Evolutionary conservation across 2,797 vertebrate species (phyloP).

Genomic region (Rhinatrema bivittatum): DNA sequence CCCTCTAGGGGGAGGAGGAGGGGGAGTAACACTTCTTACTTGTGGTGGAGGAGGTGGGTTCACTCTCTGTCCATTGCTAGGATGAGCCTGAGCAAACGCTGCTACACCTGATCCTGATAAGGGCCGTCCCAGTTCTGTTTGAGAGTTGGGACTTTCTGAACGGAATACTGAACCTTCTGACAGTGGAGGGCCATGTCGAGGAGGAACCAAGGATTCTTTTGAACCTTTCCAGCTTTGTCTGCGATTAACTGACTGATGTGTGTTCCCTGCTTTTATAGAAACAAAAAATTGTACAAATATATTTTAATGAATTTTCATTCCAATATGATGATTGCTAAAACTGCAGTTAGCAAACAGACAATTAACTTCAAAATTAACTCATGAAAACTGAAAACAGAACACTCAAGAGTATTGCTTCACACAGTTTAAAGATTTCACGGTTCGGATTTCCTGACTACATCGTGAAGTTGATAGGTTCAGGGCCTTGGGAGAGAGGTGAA

Average conservation of each 20-base stretch:
- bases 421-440: no score
- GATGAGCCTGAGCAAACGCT: conserved; percentile 73
- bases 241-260: conserved; percentile 80
- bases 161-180: conserved; percentile 75
- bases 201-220: conserved; percentile 84
- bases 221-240: conserved; percentile 95
- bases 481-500: no score
- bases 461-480: no score
- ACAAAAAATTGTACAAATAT: not conserved
- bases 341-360: no score
- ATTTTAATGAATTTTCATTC: not conserved
- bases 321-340: no score
- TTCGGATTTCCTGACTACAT: no score
- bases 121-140: conserved; percentile 67
- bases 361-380: no score
- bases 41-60: conserved; percentile 84
- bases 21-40: conserved; percentile 84
- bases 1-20: conserved; percentile 68
- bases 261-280: conserved; percentile 47
- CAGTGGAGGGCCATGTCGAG: conserved; percentile 73
- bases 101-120: conserved; percentile 68
- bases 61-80: conserved; percentile 71
- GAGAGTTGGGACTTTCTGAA: conserved; percentile 79
- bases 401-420: no score
- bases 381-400: no score